Percentiles rank a stretch among this genome's conserved stretches.
phyloP scores from a whole-genome alignment of 1,140 invertebrate genomes.

The Aleiodes sp. region DNA sequence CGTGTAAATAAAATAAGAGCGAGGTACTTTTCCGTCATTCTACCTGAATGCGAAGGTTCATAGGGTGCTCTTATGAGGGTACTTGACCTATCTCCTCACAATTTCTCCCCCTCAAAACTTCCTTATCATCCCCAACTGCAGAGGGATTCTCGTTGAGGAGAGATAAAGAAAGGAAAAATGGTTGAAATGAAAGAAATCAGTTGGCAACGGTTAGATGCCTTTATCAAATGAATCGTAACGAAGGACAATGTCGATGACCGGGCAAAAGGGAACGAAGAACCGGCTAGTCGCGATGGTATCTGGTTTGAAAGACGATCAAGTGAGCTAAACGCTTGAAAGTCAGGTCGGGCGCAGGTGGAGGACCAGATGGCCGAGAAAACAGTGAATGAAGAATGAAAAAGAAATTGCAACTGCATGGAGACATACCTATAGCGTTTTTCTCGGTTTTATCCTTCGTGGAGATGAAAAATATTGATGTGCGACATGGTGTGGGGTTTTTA shows the following conservation, averaged over 20 bases:
- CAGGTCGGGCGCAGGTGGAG: not conserved
- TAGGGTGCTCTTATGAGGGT: not conserved
- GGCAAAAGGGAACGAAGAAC: not conserved
- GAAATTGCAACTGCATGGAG: not conserved
- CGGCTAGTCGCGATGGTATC: not conserved
- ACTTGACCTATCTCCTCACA: not conserved
- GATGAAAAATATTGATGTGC: too few relatives aligned
- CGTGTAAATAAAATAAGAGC: not conserved
- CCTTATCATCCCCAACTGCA: not conserved
- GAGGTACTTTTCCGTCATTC: not conserved
- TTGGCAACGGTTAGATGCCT: not conserved
- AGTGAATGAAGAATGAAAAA: slow-evolving; percentile 11
- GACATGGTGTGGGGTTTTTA: too few relatives aligned
- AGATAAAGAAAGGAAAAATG: not conserved
- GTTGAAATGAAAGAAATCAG: not conserved
- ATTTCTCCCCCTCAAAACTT: not conserved
- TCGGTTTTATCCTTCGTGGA: too few relatives aligned
- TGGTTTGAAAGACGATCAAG: not conserved
- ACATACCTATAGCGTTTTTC: too few relatives aligned
- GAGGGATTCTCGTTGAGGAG: not conserved
- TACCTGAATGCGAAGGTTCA: not conserved
- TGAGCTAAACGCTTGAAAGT: not conserved
- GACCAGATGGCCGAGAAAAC: not conserved
- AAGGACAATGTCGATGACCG: slow-evolving; percentile 7
- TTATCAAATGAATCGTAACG: slow-evolving; percentile 3